These are phyloP conservation scores for Anolis apletophallus DNA, from an alignment of 2,797 vertebrate species.

Conservation along the genomic window DNA sequence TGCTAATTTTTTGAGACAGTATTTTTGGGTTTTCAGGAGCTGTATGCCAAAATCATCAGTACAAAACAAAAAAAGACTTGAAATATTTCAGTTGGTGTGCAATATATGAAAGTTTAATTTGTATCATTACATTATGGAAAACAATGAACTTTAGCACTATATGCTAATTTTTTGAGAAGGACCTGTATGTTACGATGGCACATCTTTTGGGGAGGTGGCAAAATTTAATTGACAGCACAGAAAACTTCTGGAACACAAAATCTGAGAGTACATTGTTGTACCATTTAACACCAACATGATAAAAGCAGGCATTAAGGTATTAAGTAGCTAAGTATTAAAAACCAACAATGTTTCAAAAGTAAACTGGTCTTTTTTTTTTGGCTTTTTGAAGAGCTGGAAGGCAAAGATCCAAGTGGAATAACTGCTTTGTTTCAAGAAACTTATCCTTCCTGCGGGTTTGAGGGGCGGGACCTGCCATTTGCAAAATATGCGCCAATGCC, in stretches of 20 bases:
- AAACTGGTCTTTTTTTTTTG: constrained; percentile 17
- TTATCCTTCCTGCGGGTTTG: constrained; percentile 13
- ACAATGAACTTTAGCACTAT: too few species aligned
- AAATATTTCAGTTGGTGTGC: too few species aligned
- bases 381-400: constrained; percentile 29
- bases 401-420: constrained; percentile 36
- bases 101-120: too few species aligned
- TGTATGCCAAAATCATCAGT: too few species aligned
- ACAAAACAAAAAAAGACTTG: too few species aligned
- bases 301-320: constrained; percentile 22
- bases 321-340: too few species aligned
- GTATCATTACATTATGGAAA: too few species aligned
- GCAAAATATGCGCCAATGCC: constrained; percentile 58
- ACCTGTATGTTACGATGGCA: neutral
- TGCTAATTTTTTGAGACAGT: too few species aligned
- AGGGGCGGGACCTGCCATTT: constrained; percentile 73
- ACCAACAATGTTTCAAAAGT: constrained; percentile 23
- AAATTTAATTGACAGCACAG: constrained; percentile 23
- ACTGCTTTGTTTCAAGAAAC: constrained; percentile 57
- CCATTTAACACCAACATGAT: constrained; percentile 27
- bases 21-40: too few species aligned
- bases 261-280: neutral
- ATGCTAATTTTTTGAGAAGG: too few species aligned
- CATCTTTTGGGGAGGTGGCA: neutral
- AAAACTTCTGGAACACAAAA: constrained; percentile 30